Percentiles rank a stretch among this genome's conserved stretches.
These are phyloP conservation scores for Limnephilus auricula DNA, from an alignment of 2,888 invertebrate genomes.

Conservation along the genomic window DNA sequence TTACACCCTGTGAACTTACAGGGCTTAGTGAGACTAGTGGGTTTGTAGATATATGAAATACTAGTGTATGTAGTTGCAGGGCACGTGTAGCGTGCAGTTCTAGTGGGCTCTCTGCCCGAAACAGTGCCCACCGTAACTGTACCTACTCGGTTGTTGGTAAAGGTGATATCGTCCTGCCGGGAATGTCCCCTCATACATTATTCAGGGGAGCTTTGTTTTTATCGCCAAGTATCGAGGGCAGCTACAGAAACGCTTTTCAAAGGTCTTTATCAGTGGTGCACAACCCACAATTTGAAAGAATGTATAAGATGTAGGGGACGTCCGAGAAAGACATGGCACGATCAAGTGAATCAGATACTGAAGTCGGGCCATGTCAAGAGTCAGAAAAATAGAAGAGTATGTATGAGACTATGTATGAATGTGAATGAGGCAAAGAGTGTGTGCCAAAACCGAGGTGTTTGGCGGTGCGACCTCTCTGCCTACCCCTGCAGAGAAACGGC, in stretches of 20 bases:
- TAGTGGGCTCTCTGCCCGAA: not conserved
- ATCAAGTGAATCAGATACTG: too few relatives aligned
- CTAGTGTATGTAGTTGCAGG: not conserved
- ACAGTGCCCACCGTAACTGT: conserved; percentile 48
- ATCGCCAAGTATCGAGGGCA: conserved; percentile 40
- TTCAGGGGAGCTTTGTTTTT: conserved; percentile 43
- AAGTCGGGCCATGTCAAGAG: too few relatives aligned
- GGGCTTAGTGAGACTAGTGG: not conserved
- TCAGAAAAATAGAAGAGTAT: too few relatives aligned
- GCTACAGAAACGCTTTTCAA: conserved; percentile 9
- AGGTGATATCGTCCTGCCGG: conserved; percentile 30
- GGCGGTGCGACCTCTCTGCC: too few relatives aligned
- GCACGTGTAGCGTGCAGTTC: not conserved
- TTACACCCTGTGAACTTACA: not conserved
- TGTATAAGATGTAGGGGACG: too few relatives aligned
- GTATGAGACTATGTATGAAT: too few relatives aligned
- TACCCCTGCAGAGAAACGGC: too few relatives aligned
- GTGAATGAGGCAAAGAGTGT: too few relatives aligned
- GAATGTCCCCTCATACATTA: conserved; percentile 46
- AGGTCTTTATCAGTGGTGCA: not conserved
- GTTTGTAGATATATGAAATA: not conserved
- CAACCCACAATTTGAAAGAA: not conserved
- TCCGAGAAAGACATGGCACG: too few relatives aligned
- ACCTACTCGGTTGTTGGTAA: conserved; percentile 42
- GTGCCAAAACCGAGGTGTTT: too few relatives aligned